Conservation (phyloP, 2,797 vertebrate species). For the Gallinago nigripennis region DNA sequence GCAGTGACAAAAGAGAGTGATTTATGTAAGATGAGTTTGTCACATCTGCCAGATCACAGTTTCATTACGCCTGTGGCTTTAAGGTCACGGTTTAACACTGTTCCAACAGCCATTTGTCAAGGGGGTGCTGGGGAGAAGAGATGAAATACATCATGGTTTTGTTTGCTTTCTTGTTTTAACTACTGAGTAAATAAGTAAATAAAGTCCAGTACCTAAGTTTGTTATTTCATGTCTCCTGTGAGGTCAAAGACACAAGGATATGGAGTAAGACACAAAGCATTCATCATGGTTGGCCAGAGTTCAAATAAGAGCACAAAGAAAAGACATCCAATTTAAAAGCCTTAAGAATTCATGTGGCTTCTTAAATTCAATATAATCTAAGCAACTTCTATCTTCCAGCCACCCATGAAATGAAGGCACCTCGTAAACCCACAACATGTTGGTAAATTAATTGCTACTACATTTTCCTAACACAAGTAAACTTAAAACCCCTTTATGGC, state of each 20-base stretch:
- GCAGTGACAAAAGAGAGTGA: slow-evolving; percentile 70
- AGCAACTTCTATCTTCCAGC: slow-evolving; percentile 1
- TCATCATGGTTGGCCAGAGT: neutral
- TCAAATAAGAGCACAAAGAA: slow-evolving; percentile 3
- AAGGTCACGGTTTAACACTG: slow-evolving; percentile 43
- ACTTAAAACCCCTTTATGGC: slow-evolving; percentile 10
- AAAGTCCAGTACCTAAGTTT: slow-evolving; percentile 9
- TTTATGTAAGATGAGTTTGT: slow-evolving; percentile 68
- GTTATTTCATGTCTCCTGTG: slow-evolving; percentile 4
- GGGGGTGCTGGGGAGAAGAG: neutral
- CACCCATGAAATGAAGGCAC: slow-evolving; percentile 53
- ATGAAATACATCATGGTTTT: slow-evolving; percentile 16
- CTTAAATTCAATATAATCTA: slow-evolving; percentile 14
- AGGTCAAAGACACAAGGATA: slow-evolving; percentile 29
- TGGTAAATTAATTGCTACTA: slow-evolving; percentile 36
- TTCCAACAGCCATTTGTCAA: slow-evolving; percentile 55
- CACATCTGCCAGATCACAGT: slow-evolving; percentile 71
- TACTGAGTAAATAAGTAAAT: slow-evolving; percentile 58
- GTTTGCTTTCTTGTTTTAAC: slow-evolving; percentile 52
- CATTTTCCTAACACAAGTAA: slow-evolving; percentile 25
- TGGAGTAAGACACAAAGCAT: neutral
- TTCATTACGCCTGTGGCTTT: slow-evolving; percentile 50
- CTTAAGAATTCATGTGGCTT: neutral
- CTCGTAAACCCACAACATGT: slow-evolving; percentile 19
- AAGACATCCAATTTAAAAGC: neutral